Evolutionary conservation across 2,888 invertebrate species (phyloP).

Genomic region (Hydrotaea diabolus): DNA sequence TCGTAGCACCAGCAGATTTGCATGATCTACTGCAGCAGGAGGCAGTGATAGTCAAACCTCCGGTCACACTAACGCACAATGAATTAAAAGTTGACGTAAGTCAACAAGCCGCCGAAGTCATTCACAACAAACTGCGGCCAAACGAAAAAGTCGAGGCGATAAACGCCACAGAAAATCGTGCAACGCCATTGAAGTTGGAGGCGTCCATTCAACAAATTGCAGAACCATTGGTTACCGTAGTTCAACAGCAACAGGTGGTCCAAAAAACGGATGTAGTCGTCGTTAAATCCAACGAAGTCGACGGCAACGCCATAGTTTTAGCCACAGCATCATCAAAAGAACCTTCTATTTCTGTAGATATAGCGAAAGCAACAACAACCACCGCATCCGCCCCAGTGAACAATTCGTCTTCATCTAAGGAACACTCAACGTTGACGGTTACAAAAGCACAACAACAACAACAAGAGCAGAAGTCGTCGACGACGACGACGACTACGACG

Average conservation of each 20-base stretch:
- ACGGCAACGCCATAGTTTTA: constrained; percentile 52
- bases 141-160: neutral
- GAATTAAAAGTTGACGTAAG: constrained; percentile 17
- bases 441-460: constrained; percentile 68
- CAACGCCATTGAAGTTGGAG: neutral
- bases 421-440: constrained; percentile 62
- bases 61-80: constrained; percentile 62
- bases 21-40: constrained; percentile 71
- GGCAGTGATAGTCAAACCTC: constrained; percentile 70
- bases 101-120: too few relatives aligned
- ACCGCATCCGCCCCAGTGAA: constrained; percentile 53
- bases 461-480: constrained; percentile 61
- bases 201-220: neutral
- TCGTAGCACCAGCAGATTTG: constrained; percentile 30
- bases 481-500: constrained; percentile 48
- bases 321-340: constrained; percentile 37
- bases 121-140: neutral
- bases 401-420: constrained; percentile 65
- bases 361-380: constrained; percentile 24
- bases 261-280: constrained; percentile 31
- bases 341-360: constrained; percentile 39
- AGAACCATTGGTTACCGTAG: constrained; percentile 5
- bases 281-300: constrained; percentile 51
- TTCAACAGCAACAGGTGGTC: constrained; percentile 52
- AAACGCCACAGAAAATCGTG: neutral